These are phyloP conservation scores for Agrenia bidenticulata DNA, from an alignment of 2,888 invertebrate species.

Conservation along the genomic window DNA sequence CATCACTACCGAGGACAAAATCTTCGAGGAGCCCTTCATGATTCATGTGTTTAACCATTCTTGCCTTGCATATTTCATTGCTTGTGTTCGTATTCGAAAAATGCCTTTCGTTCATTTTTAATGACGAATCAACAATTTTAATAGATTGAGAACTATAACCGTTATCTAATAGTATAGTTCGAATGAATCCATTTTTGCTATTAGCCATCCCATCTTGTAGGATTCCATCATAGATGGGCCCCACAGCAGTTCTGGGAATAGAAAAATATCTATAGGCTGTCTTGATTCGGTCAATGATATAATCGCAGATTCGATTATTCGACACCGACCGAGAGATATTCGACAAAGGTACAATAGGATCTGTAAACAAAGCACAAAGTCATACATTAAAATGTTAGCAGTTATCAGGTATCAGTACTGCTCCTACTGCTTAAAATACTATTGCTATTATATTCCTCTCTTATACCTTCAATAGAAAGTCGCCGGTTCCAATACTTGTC, in stretches of 20 bases:
- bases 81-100: constrained; percentile 23
- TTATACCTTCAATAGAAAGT: constrained; percentile 56
- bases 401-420: no score
- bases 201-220: no score
- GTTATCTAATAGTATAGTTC: no score
- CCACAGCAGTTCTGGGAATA: constrained; percentile 56
- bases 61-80: neutral
- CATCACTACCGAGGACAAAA: constrained; percentile 10
- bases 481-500: constrained; percentile 56
- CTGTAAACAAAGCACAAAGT: constrained; percentile 53
- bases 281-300: constrained; percentile 58
- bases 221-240: constrained; percentile 55
- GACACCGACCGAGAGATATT: constrained; percentile 59
- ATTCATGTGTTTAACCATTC: constrained; percentile 17
- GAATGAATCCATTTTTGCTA: no score
- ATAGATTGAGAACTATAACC: no score
- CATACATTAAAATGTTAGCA: no score
- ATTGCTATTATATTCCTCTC: neutral
- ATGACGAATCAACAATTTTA: no score
- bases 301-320: constrained; percentile 58
- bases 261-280: constrained; percentile 59
- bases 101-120: constrained; percentile 9
- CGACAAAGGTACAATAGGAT: constrained; percentile 58
- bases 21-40: constrained; percentile 6
- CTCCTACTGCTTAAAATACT: no score